These are phyloP conservation scores for Drosophila affinis DNA, from an alignment of 2,888 invertebrate species.

Conservation along the genomic window DNA sequence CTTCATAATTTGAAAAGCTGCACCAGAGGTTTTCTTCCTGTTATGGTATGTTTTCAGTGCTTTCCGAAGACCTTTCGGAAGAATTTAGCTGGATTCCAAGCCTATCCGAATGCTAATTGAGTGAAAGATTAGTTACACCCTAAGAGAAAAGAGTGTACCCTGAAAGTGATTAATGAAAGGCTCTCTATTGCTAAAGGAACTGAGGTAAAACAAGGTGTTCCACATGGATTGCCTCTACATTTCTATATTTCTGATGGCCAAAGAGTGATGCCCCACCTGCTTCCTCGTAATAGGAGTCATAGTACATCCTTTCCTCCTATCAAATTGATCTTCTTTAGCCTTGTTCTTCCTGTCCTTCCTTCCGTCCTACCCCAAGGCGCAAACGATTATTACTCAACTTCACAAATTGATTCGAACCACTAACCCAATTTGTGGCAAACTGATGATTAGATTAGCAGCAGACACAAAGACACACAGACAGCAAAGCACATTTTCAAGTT, in stretches of 20 bases:
- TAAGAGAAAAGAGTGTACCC: no score
- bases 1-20: no score
- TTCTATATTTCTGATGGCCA: background rate
- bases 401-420: background rate
- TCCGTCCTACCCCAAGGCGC: background rate
- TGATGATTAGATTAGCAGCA: conserved; percentile 29
- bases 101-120: no score
- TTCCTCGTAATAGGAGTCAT: no score
- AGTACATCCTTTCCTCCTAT: background rate
- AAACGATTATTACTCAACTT: background rate
- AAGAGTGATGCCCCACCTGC: background rate
- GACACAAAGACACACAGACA: background rate
- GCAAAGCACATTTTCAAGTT: conserved; percentile 46
- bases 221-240: background rate
- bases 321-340: background rate
- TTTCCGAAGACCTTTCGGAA: no score
- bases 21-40: no score
- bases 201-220: no score
- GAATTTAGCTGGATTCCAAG: no score
- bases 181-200: no score
- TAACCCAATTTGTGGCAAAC: conserved; percentile 16
- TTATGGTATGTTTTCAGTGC: no score
- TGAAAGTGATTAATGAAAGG: no score
- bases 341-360: background rate
- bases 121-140: no score